A percentile compares a stretch with the other conserved stretches of the same genome.
Evolutionary conservation across 2,888 invertebrate species (phyloP).

Genomic region (Diarsia mendica): DNA sequence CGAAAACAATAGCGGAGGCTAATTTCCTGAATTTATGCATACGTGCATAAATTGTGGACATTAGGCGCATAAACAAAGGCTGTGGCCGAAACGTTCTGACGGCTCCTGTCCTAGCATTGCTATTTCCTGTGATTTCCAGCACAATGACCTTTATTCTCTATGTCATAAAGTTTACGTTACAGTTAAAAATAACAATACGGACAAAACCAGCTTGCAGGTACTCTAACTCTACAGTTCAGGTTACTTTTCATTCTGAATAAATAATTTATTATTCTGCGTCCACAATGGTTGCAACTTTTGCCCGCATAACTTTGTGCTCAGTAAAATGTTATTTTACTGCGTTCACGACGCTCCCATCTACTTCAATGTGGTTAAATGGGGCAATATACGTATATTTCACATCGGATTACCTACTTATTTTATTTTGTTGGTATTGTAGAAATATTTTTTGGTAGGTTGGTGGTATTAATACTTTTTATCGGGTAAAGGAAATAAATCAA

Average conservation of each 20-base stretch:
- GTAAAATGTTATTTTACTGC: constrained; percentile 63
- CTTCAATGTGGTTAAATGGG: constrained; percentile 45
- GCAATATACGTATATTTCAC: constrained; percentile 20
- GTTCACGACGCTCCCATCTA: constrained; percentile 32
- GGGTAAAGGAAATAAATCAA: background rate
- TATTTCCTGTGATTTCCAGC: constrained; percentile 2
- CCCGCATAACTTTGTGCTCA: constrained; percentile 55
- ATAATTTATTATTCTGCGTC: constrained; percentile 67
- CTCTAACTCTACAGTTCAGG: constrained; percentile 43
- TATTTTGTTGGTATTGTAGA: constrained; percentile 13
- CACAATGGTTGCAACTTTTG: constrained; percentile 60
- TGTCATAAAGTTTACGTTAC: background rate
- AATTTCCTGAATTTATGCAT: constrained; percentile 52
- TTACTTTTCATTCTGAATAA: constrained; percentile 67
- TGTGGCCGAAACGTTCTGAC: constrained; percentile 22
- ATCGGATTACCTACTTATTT: constrained; percentile 9
- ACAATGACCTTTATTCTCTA: background rate
- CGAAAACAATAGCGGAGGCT: constrained; percentile 10
- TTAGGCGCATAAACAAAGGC: constrained; percentile 32
- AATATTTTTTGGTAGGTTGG: constrained; percentile 4
- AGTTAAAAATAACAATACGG: background rate
- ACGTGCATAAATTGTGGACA: constrained; percentile 46
- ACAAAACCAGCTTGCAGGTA: constrained; percentile 40
- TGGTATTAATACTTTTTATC: too few species aligned
- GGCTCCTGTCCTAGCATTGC: constrained; percentile 21